phyloP scores from a whole-genome alignment of 2,113 vertebrate species.

The Campylorhamphus procurvoides region DNA sequence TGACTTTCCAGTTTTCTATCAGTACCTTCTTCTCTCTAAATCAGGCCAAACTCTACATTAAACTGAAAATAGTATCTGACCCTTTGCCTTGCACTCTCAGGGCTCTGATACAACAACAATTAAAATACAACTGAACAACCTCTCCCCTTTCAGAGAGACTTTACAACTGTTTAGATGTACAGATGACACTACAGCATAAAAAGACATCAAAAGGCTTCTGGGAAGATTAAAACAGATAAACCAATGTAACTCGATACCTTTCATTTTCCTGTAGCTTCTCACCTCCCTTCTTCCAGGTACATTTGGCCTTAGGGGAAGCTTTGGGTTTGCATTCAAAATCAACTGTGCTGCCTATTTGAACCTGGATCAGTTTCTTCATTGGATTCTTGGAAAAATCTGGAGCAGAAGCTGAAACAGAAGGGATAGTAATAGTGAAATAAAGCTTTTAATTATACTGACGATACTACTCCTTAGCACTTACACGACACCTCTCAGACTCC shows the following conservation, averaged over 20 bases:
- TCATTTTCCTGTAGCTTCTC: constrained; percentile 82
- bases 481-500: neutral
- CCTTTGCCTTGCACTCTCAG: neutral
- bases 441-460: neutral
- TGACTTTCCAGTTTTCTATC: neutral
- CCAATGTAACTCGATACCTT: constrained; percentile 78
- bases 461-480: neutral
- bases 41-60: neutral
- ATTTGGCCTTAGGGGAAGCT: constrained; percentile 88
- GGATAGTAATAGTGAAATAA: neutral
- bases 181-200: neutral
- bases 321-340: constrained; percentile 90
- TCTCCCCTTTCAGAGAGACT: neutral
- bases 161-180: neutral
- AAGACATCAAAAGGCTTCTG: neutral
- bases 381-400: constrained; percentile 90
- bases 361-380: constrained; percentile 86
- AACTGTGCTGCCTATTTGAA: constrained; percentile 87
- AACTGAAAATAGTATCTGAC: neutral
- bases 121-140: neutral
- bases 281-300: constrained; percentile 89
- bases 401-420: constrained; percentile 83
- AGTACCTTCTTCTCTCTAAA: neutral
- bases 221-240: constrained; percentile 2
- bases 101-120: neutral